Conservation (phyloP, 1,140 invertebrate species). For the Rhopalosiphum padi region DNA sequence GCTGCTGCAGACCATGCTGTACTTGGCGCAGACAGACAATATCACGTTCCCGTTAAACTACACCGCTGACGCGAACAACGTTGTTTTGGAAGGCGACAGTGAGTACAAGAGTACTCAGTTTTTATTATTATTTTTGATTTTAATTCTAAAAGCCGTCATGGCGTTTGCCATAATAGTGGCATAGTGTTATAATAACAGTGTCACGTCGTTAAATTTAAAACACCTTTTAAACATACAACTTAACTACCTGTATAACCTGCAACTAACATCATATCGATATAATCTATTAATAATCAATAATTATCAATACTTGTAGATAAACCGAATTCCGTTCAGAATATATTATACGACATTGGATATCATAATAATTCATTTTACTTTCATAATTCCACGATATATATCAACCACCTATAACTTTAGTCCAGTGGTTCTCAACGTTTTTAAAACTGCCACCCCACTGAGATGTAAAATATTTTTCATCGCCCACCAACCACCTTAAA, state of each 20-base stretch:
- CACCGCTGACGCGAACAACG: conserved; percentile 38
- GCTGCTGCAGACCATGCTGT: conserved; percentile 55
- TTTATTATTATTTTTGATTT: not conserved
- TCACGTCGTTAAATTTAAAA: no score
- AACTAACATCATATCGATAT: no score
- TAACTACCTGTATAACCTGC: no score
- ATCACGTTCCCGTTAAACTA: conserved; percentile 52
- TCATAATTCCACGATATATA: not conserved
- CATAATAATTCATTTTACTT: not conserved
- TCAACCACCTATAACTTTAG: not conserved
- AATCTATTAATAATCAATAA: no score
- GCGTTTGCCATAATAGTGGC: no score
- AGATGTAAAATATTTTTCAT: no score
- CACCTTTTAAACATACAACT: no score
- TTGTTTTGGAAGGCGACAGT: conserved; percentile 47
- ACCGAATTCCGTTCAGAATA: not conserved
- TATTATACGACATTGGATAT: not conserved
- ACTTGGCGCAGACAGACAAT: conserved; percentile 54
- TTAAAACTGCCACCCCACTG: no score
- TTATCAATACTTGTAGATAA: not conserved
- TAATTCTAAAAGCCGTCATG: no score
- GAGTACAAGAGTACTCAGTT: not conserved
- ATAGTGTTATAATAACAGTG: no score
- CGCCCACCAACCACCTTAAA: no score
- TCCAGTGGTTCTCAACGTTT: no score